Percentiles rank a stretch among this genome's conserved stretches.
phyloP scores from a whole-genome alignment of 2,797 vertebrate species.

The Pyrocephalus nanus region DNA sequence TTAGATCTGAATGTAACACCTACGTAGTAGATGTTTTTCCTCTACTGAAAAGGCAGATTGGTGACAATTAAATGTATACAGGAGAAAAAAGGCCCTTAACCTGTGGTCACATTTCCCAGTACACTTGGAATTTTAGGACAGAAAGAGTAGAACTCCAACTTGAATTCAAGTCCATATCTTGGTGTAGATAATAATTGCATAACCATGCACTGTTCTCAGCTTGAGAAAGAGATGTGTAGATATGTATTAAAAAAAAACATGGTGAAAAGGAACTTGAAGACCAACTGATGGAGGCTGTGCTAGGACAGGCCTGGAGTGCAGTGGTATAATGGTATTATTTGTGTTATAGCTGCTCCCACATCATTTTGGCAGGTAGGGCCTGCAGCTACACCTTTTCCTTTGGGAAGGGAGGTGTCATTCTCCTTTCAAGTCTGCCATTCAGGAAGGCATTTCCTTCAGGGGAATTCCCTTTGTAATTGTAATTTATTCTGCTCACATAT shows the following conservation, averaged over 20 bases:
- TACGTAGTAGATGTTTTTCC: neutral
- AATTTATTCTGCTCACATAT: neutral
- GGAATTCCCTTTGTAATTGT: neutral
- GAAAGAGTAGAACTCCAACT: neutral
- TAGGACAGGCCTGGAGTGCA: neutral
- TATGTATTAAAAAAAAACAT: neutral
- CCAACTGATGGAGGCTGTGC: neutral
- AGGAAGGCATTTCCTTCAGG: neutral
- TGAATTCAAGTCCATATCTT: neutral
- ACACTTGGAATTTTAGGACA: neutral
- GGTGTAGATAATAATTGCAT: neutral
- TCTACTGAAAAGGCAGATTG: neutral
- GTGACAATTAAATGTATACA: neutral
- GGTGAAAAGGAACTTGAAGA: neutral
- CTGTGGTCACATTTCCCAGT: neutral
- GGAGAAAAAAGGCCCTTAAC: neutral
- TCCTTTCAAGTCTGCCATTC: neutral
- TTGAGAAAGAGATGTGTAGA: neutral
- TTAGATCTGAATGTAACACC: neutral
- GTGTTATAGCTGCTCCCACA: neutral
- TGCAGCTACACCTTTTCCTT: neutral
- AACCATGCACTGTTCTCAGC: neutral
- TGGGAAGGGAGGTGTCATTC: neutral
- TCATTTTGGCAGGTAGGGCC: neutral
- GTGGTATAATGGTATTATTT: neutral